A percentile compares a stretch with the other conserved stretches of the same genome.
Conservation (phyloP, 2,113 vertebrate species). For the Balaeniceps rex region DNA sequence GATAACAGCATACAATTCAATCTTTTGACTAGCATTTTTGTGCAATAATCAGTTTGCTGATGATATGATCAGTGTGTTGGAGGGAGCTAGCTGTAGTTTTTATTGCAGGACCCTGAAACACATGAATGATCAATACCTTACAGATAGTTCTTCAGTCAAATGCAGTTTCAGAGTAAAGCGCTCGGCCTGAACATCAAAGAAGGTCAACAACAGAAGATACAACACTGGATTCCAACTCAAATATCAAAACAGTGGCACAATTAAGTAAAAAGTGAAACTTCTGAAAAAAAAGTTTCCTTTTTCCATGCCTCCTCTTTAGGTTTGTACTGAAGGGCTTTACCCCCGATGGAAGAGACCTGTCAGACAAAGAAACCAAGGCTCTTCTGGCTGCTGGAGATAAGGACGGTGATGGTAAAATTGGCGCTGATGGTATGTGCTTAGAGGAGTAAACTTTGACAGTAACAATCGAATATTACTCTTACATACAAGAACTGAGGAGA, state of each 20-base stretch:
- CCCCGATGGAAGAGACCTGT: conserved; percentile 83
- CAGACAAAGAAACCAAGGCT: conserved; percentile 88
- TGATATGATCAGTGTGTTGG: neutral
- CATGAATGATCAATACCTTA: neutral
- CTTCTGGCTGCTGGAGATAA: conserved; percentile 93
- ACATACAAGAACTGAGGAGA: neutral
- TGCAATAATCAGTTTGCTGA: neutral
- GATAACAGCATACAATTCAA: neutral
- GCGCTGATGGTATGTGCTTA: conserved; percentile 83
- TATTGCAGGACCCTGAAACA: neutral
- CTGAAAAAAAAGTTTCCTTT: neutral
- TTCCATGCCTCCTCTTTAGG: conserved; percentile 57
- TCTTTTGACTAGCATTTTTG: neutral
- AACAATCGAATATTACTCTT: neutral
- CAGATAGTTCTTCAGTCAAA: neutral
- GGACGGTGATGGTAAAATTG: conserved; percentile 96
- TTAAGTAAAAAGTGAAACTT: neutral
- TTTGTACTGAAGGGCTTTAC: conserved; percentile 88
- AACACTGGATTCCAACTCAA: neutral
- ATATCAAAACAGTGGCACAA: neutral
- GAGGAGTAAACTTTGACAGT: neutral
- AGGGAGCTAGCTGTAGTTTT: neutral
- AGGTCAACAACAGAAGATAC: neutral
- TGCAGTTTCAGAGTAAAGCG: neutral
- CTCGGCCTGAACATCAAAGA: neutral